Evolutionary conservation across 2,888 invertebrate species (phyloP), one percentile per base, ranked within the genome.

Genomic region (Drosophila dives): DNA sequence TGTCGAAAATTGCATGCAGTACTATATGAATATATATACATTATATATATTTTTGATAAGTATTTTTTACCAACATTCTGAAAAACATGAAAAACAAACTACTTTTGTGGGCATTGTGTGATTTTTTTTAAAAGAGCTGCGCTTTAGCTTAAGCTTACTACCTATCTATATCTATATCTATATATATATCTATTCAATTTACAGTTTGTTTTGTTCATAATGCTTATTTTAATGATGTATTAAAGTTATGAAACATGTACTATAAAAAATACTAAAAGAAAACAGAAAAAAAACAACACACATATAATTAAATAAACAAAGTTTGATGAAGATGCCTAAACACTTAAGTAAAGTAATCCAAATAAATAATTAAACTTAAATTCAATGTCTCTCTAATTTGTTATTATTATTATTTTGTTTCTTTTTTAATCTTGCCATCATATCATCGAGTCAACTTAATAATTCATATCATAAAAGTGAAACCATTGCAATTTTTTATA

Each of bases 151-250:
- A 70, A 77, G 81, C 74, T 50, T 71, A 38, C 26, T 55, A 38
- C 26, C 34, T 38, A 36, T 15, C 26, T 50, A 29, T 7, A 38
- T 10, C 17, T 40, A 40, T 40, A 45, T 23, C 33, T 54, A 34
- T 51, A 51, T 20, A 36, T 38, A 38, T 38, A 38, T 55, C 29
- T 42, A 20, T 56, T 56, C 89, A 81, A 80, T 87, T 89, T 84
- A 85, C 77, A 77, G 75, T 77, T 85, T 85, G 85, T 85, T 89
- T 89, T 85, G 85, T 89, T 89, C 89, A 55, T 81, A 86, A 84
- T 79, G 64, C 80, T 85, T 85, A 87, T 85, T 89, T 88, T 85
- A 82, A 89, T 72, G 88, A 85, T 85, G 89, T 89, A 85, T 85
- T 85, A 89, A 85, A 85, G 85, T 84, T 85, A 89, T 89, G 78